Base-by-base conservation (phyloP, 2,113 vertebrate species). In the Entelurus aequoreus region DNA sequence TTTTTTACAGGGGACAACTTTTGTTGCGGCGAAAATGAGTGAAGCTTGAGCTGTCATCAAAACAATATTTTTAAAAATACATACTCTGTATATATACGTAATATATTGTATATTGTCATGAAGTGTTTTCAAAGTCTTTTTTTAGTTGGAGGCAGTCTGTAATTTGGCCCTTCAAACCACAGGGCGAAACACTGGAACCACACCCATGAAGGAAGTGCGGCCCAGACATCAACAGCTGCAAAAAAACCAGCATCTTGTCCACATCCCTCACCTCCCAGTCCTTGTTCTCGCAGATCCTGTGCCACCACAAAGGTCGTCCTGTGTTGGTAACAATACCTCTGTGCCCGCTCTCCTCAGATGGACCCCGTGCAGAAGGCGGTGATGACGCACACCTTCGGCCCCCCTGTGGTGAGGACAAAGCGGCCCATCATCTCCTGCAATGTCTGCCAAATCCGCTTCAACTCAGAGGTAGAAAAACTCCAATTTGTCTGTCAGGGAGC, bases 381-480 rank as follows among this genome's bases (percentile, higher is more conserved):
- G 72, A 90, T 94, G 73, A 93, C 89, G 65, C 93, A 93, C 81
- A 93, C 91, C 16, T 93, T 93, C 35, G 93, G 93, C 59, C 89
- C 92, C 46, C 91, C 92, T 21, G 72, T 93, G 71, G 77, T 92
- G 79, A 93, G 89, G 84, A 92, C 90, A 73, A 94, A 93, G 85
- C 78, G 92, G 40, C 92, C 91, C 11, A 82, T 94, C 80, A 95
- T 94, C 82, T 93, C 92, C 83, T 95, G 93, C 87, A 94, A 95
- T 36, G 90, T 95, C 78, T 95, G 93, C 84, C 93, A 95, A 80
- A 94, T 94, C 76, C 91, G 93, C 57, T 95, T 95, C 88, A 95
- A 95, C 85, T 95, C 93, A 7, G 91, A 94, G 93, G 93, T 94
- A 57, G n/a, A 40, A 44, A 19, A 57, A 11, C 5, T 42, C n/a